Evolutionary conservation across 2,797 vertebrate genomes (phyloP).

Genomic region (Pitangus sulphuratus): DNA sequence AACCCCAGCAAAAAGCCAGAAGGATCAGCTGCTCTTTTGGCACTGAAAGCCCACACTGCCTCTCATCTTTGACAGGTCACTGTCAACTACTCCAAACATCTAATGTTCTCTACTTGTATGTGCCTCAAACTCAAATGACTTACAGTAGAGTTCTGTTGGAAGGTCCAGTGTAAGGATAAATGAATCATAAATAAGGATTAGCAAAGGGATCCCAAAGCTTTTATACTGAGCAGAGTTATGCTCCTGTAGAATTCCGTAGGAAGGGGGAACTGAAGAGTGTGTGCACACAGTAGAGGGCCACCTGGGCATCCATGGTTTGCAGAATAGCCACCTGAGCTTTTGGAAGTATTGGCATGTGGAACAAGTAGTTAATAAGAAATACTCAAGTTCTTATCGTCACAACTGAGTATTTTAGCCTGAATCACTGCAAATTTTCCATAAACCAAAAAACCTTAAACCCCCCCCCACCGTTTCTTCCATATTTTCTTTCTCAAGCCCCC

Average conservation of each 20-base stretch:
- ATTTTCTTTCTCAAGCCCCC: neutral
- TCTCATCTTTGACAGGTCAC: neutral
- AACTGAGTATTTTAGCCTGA: neutral
- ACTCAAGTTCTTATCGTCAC: neutral
- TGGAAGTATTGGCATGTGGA: neutral
- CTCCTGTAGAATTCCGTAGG: neutral
- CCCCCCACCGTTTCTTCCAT: too few species aligned
- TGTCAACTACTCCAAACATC: neutral
- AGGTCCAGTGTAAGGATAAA: neutral
- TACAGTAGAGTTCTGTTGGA: neutral
- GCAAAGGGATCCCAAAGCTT: neutral
- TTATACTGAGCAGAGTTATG: neutral
- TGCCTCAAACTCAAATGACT: neutral
- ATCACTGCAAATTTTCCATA: neutral
- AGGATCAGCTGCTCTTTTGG: neutral
- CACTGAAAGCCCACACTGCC: neutral
- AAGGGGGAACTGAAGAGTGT: neutral
- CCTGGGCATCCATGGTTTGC: neutral
- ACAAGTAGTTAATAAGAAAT: neutral
- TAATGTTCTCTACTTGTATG: neutral
- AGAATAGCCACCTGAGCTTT: neutral
- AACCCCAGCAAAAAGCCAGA: neutral
- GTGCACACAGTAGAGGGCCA: neutral
- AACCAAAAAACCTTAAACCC: neutral
- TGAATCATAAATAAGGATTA: neutral